Evolutionary conservation across 2,888 invertebrate species (phyloP), one percentile per base, ranked within the genome.

Genomic region (Drosophila sordidula): DNA sequence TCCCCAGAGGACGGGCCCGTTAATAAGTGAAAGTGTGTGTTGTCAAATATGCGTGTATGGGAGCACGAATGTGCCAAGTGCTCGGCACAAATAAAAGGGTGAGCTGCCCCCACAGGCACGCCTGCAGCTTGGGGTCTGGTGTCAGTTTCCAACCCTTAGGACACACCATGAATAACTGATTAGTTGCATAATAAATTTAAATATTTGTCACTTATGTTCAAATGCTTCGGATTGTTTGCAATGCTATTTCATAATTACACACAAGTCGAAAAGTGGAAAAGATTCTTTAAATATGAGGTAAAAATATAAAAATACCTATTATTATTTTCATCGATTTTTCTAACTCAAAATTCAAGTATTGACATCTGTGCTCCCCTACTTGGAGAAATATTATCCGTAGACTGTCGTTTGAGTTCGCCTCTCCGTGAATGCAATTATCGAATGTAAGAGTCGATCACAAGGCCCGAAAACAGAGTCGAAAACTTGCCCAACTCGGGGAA

Each of bases 21-120:
- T 66, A 79, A 86, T 82, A 86, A 86, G 86, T 71, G 80, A 82
- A 82, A 86, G 83, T 80, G 78, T 70, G 62, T 84, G 67, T 16
- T 41, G 34, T 58, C 41, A 36, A 50, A 22, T 34, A 55, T 12
- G 50, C 63, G 56, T 59, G 56, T 56, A 63, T 64, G 59, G 38
- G 39, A 14, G 26, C 32, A 65, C 50, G 68, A 71, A 76, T 76
- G 73, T 74, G 74, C 42, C 69, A 74, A 73, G 62, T 72, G 55
- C 52, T 50, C 25, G 26, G 25, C 12, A 47, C 9, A 52, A 70
- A 52, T 29, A 36, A 75, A 75, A 51, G 70, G 76, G 74, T 75
- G 70, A 75, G 61, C 56, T n/a, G 1, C 32, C 11, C 32, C 32
- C 26, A 6, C 32, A 26, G 51, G 18, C 64, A 38, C 57, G 61